phyloP scores from a whole-genome alignment of 2,888 invertebrate genomes.

The Conus canariensis region DNA sequence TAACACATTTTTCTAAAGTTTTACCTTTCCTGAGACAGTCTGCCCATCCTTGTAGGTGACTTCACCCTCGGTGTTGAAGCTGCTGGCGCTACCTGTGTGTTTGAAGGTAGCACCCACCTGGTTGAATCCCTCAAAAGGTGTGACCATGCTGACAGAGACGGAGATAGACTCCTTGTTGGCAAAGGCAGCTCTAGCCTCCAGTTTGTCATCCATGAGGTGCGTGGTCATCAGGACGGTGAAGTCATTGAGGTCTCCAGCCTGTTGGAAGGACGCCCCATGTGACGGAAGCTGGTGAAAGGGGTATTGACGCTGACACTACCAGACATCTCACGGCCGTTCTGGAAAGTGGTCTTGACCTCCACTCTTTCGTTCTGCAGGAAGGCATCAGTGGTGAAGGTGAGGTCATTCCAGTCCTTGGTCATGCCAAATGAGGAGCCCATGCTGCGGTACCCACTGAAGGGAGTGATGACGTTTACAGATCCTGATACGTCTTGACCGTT shows the following conservation, averaged over 20 bases:
- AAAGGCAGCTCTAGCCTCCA: slow-evolving; percentile 10
- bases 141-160: slow-evolving; percentile 17
- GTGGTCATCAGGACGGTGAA: slow-evolving; percentile 13
- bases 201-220: slow-evolving; percentile 27
- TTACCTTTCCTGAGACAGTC: slow-evolving; percentile 42
- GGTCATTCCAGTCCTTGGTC: background rate
- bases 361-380: slow-evolving; percentile 7
- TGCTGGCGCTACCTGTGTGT: slow-evolving; percentile 12
- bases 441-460: slow-evolving; percentile 19
- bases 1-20: background rate
- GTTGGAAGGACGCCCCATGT: slow-evolving; percentile 26
- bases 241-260: background rate
- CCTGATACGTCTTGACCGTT: background rate
- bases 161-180: background rate
- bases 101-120: slow-evolving; percentile 39
- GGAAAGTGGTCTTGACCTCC: slow-evolving; percentile 8
- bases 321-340: background rate
- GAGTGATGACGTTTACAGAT: slow-evolving; percentile 8
- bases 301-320: slow-evolving; percentile 38
- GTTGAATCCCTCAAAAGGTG: slow-evolving; percentile 33
- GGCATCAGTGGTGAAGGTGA: slow-evolving; percentile 7
- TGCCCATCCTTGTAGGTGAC: slow-evolving; percentile 43
- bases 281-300: slow-evolving; percentile 33
- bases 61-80: slow-evolving; percentile 35
- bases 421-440: slow-evolving; percentile 21